Base-by-base conservation (phyloP, 2,888 invertebrate species). In the Tenodera sinensis region DNA sequence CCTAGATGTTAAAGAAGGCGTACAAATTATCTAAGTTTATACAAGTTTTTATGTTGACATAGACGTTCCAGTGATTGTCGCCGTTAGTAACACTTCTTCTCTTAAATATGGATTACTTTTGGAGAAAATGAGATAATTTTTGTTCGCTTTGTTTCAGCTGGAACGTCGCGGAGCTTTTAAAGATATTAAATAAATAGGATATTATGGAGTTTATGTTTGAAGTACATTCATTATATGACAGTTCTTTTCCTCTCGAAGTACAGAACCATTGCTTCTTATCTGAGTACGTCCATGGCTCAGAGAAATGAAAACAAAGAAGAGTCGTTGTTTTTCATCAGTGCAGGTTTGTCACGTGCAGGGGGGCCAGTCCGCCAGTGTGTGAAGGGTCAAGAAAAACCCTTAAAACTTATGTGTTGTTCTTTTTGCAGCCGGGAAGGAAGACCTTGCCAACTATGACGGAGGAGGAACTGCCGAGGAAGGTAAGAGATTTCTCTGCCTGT, bases 391-490 rank as follows among this genome's bases (percentile, higher is more conserved):
- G 28, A 27, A 15, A 81, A 87, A 30, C 86, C 27, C 86, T 86
- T 81, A 81, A 81, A 86, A 86, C 25, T 28, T 86, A 86, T 81
- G 28, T 81, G 30, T 47, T 86, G 81, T 86, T 86, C 47, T 87
- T 85, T 71, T 86, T 28, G 82, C 87, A 90, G 90, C 54, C 0
- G 93, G 92, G 89, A 92, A 92, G 91, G 92, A 91, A 84, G 91
- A 91, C 71, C 28, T 87, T 2, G 87, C 87, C 42, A 89, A 91
- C 86, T 90, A 90, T 88, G 92, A 92, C 54, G 93, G 93, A 83
- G 93, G 93, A 34, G 93, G 93, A 91, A 91, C 93, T 84, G 93
- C 94, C 89, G 94, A 94, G 91, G 93, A 94, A 93, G 94, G 94
- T 94, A 92, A 92, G 93, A 91, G 85, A 90, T 27, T 20, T 28